Evolutionary conservation across 2,113 vertebrate species (phyloP), one percentile per base, ranked within the genome.

Genomic region (Plectropomus leopardus): DNA sequence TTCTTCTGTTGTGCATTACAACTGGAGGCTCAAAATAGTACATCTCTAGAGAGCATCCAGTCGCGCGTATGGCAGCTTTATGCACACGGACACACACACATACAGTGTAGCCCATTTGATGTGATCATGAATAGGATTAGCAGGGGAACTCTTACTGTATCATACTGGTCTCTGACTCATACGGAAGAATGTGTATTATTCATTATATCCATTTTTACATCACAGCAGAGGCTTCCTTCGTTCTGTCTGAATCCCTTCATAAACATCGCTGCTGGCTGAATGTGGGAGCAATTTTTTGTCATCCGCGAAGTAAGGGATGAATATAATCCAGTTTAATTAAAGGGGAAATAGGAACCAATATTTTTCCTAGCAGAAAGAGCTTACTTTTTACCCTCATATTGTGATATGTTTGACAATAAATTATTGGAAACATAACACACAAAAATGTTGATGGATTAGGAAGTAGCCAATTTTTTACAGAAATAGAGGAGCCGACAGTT

Each of bases 1-100:
- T 86, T 89, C 78, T 85, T 76, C 58, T 83, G 76, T 76, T 85
- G 74, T 85, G 88, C 66, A 53, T 80, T 88, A 78, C 60, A 21
- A 76, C 54, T 32, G 23, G 78, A 67, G 48, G 79, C 91, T 92
- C 11, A 92, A 91, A 92, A 93, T 92, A 92, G 91, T 86, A 84
- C 89, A 73, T 88, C 86, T 82, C 83, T 61, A 42, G 78, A 88
- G 89, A 87, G 77, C 26, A 44, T 67, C 82, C 58, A 68, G 64
- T 86, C 66, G 16, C 7, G 57, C 7, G 69, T 42, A 66, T 44
- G 30, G 19, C 50, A 36, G 60, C 75, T 78, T 76, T 36, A 50
- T 13, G 48, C 70, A 59, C 79, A 61, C 57, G 14, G 19, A 1
- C 26, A 9, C 58, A 4, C 30, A 40, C 15, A 55, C 72, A 16